These are phyloP conservation scores for Conistra vaccinii DNA, from an alignment of 2,888 invertebrate genomes.

Conservation along the genomic window DNA sequence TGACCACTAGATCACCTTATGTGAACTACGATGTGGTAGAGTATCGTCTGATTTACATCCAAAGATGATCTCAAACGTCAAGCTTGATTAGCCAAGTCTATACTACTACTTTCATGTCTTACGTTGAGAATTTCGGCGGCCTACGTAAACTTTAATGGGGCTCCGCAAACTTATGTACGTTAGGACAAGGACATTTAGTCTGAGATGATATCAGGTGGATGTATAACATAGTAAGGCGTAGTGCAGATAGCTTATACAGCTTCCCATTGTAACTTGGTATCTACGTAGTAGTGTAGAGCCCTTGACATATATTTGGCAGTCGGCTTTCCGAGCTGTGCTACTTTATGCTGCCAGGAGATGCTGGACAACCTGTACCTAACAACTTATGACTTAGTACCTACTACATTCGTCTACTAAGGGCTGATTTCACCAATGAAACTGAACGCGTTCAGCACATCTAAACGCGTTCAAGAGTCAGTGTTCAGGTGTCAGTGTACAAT, in stretches of 20 bases:
- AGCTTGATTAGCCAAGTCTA: conserved; percentile 20
- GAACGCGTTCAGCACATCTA: too few relatives aligned
- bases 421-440: too few relatives aligned
- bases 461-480: too few relatives aligned
- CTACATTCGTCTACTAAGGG: not conserved
- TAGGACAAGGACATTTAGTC: conserved; percentile 16
- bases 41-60: not conserved
- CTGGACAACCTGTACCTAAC: not conserved
- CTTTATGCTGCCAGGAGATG: not conserved
- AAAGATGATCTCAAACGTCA: not conserved
- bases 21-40: not conserved
- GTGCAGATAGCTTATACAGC: not conserved
- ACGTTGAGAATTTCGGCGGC: conserved; percentile 1
- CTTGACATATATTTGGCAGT: not conserved
- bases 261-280: not conserved
- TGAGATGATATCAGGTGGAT: conserved; percentile 27
- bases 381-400: not conserved
- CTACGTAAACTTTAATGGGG: conserved; percentile 46
- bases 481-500: too few relatives aligned
- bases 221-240: not conserved
- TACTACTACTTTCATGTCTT: not conserved
- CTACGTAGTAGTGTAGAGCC: not conserved
- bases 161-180: conserved; percentile 35
- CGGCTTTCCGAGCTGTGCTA: not conserved
- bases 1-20: not conserved